Evolutionary conservation across 2,113 vertebrate genomes (phyloP), one percentile per base, ranked within the genome.

Genomic region (Gallinago media): DNA sequence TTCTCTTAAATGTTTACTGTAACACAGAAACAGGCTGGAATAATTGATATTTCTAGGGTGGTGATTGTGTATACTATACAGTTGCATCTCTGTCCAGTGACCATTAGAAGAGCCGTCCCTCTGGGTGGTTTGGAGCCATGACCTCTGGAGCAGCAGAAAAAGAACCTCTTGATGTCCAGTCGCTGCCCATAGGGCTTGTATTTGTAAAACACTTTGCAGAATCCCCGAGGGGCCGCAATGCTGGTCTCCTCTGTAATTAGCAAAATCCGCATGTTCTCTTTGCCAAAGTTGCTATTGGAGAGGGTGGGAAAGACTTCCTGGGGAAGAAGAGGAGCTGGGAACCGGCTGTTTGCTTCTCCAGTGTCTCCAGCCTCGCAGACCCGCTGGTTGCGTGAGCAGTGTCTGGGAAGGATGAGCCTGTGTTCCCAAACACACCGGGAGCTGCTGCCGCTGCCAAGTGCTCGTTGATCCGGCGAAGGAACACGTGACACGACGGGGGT

Each of bases 301-400:
- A 58, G 66, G 54, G 44, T 77, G 55, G 65, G 68, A 59, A 86
- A 23, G 42, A 26, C 77, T 74, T 86, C 40, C 50, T 44, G 61
- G 38, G 47, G 63, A 89, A 67, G 86, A 16, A 52, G 29, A 73
- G 76, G 66, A 94, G 54, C 17, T 84, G 52, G 68, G 50, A 81
- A 44, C 12, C 0, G 9, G 13, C 40, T 68, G 25, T 56, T 83
- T 42, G 79, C 36, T 63, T 54, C 55, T 47, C 54, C n/a, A 12
- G 22, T 1, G 0, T 12, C n/a, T 42, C 3, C 16, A 3, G 27
- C 0, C 0, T 8, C 11, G 32, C 42, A n/a, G 50, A 44, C 8
- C 20, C 49, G 46, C 36, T 27, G 21, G 44, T 29, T n/a, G 46
- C 2, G 3, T 15, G 61, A 67, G 25, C 2, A 7, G 62, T 1